A percentile compares a stretch with the other conserved stretches of the same genome.
These are phyloP conservation scores for Acanthosepion pharaonis DNA, from an alignment of 2,888 invertebrate species.

Conservation along the genomic window DNA sequence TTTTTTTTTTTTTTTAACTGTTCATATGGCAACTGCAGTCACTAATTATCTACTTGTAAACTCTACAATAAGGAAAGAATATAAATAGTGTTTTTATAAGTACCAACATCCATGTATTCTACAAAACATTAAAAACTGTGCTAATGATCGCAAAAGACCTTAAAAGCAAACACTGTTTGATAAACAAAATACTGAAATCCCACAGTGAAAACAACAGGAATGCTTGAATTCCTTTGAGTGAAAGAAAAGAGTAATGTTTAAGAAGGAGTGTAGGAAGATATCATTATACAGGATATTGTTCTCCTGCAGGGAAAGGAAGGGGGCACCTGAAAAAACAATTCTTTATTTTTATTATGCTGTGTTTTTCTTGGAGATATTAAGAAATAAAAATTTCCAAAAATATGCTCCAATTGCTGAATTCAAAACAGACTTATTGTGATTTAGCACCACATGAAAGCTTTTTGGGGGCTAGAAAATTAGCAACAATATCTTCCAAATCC, in stretches of 20 bases:
- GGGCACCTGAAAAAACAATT: slow-evolving; percentile 8
- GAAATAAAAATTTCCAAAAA: background rate
- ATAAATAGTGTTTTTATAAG: background rate
- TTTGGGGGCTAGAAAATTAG: background rate
- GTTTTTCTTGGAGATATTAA: background rate
- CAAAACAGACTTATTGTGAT: background rate
- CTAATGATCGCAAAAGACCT: background rate
- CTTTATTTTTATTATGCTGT: background rate
- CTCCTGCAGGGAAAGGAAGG: background rate
- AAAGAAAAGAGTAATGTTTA: background rate
- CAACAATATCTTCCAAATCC: background rate
- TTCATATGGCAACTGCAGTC: background rate
- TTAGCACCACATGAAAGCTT: background rate
- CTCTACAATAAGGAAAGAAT: background rate
- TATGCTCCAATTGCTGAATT: background rate
- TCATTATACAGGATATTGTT: background rate
- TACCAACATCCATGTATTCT: background rate
- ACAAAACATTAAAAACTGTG: background rate
- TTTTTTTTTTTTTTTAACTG: background rate
- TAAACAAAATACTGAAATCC: background rate
- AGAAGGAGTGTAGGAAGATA: background rate
- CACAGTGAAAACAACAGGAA: background rate
- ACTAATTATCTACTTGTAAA: background rate
- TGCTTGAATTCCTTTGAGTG: background rate
- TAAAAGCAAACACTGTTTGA: background rate